These are phyloP conservation scores for Eupsittula cactorum DNA, from an alignment of 2,113 vertebrate genomes.

Conservation along the genomic window DNA sequence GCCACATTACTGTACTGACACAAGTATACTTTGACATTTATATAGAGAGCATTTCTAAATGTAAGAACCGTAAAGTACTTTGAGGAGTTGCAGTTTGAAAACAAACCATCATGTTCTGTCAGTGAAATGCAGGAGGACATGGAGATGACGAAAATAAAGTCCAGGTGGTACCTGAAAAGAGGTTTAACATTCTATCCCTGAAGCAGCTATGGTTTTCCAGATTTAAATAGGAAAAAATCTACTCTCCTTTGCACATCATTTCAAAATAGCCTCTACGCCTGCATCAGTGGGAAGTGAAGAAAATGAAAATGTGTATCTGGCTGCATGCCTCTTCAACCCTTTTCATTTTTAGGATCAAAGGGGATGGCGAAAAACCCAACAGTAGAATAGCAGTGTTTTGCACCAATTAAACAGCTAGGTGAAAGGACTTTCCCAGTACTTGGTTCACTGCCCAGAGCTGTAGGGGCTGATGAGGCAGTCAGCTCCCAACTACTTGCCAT, in stretches of 20 bases:
- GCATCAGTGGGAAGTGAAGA: fast-evolving
- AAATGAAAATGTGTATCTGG: neutral
- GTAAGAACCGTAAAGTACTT: neutral
- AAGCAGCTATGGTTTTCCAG: neutral
- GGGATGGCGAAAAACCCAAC: neutral
- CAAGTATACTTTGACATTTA: neutral
- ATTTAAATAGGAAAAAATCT: neutral
- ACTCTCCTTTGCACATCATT: neutral
- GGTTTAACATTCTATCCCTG: neutral
- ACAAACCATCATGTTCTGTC: neutral
- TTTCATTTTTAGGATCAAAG: neutral
- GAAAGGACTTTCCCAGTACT: neutral
- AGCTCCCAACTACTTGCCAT: neutral
- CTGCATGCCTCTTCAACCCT: neutral
- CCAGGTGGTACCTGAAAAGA: neutral
- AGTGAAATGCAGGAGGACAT: neutral
- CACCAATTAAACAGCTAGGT: neutral
- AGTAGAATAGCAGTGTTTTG: neutral
- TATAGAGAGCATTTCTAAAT: neutral
- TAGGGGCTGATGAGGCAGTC: fast-evolving
- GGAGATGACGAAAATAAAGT: neutral
- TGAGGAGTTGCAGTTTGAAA: neutral
- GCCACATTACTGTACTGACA: neutral
- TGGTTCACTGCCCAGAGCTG: neutral
- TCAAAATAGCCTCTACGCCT: neutral